Conservation (phyloP, 2,113 vertebrate species). For the Daubentonia madagascariensis region DNA sequence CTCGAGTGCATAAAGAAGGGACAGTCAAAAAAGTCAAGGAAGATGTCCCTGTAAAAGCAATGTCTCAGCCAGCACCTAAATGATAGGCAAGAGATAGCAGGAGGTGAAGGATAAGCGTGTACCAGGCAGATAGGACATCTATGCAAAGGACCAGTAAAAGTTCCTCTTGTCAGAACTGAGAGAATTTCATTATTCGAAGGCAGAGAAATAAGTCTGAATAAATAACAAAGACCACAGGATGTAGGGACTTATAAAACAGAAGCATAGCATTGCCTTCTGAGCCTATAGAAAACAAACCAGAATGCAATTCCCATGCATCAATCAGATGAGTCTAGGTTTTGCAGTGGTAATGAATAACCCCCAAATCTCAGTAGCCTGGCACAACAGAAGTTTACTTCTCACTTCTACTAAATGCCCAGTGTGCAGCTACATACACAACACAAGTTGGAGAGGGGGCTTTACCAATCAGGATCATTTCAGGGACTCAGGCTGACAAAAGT, state of each 20-base stretch:
- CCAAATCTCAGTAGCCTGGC: neutral
- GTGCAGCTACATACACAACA: neutral
- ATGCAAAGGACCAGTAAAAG: neutral
- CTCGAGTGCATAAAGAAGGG: neutral
- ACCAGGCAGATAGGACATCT: neutral
- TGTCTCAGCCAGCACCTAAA: neutral
- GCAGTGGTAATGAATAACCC: neutral
- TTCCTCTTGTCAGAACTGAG: neutral
- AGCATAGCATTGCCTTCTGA: neutral
- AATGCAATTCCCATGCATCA: neutral
- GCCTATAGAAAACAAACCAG: neutral
- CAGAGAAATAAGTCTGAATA: neutral
- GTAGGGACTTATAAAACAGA: neutral
- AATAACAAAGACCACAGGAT: neutral
- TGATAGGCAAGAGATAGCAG: neutral
- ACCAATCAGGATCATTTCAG: neutral
- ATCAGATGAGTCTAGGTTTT: neutral
- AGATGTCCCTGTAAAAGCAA: neutral
- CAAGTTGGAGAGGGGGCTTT: neutral
- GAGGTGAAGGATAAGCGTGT: neutral
- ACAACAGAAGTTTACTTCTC: neutral
- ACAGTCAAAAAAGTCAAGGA: neutral
- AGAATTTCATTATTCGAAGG: neutral
- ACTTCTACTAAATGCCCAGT: neutral
- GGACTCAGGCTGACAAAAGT: neutral